phyloP scores from a whole-genome alignment of 2,797 vertebrate species.

The Urocyon cinereoargenteus region DNA sequence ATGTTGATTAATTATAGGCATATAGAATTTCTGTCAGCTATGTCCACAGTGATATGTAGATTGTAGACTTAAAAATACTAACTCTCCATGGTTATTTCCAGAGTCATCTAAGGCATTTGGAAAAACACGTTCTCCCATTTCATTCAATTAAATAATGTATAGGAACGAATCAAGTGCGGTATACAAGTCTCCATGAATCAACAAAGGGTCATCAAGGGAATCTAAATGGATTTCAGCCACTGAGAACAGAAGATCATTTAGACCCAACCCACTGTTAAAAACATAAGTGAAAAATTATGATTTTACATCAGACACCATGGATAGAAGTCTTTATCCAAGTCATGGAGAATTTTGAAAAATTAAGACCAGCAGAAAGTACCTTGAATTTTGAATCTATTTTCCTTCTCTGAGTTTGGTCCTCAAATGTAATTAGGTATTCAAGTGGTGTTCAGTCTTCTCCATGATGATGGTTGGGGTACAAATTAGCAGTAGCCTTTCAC shows the following conservation, averaged over 20 bases:
- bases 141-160: not conserved
- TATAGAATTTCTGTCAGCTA: not conserved
- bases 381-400: constrained; percentile 6
- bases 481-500: not conserved
- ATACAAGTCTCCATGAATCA: constrained; percentile 9
- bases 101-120: constrained; percentile 12
- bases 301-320: not conserved
- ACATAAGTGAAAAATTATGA: not conserved
- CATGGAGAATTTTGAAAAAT: constrained; percentile 62
- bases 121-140: constrained; percentile 21
- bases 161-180: not conserved
- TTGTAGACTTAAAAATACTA: not conserved
- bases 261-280: constrained; percentile 14
- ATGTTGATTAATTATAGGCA: constrained; percentile 50
- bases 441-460: not conserved
- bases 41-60: not conserved
- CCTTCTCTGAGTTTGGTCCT: not conserved
- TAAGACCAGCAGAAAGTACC: not conserved
- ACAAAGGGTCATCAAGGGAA: not conserved
- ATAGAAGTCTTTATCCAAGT: constrained; percentile 31
- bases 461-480: not conserved
- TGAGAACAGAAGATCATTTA: constrained; percentile 27
- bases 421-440: not conserved
- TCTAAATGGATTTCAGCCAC: constrained; percentile 6
- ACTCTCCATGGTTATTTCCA: constrained; percentile 30